Conservation (phyloP, 2,113 vertebrate genomes). For the Plotosus lineatus region DNA sequence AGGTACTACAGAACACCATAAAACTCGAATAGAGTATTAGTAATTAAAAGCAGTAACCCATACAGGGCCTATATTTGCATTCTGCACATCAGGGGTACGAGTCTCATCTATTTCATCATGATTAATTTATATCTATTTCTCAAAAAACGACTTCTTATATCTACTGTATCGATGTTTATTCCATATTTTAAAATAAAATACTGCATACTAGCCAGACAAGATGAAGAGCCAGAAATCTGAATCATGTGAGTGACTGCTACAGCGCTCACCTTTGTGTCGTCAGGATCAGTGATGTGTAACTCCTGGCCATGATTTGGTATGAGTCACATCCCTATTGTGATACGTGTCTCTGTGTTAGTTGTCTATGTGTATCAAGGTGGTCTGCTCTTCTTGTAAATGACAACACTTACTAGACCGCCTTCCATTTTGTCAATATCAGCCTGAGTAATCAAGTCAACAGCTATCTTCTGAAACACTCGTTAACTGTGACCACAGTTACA, state of each 20-base stretch:
- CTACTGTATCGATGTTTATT: too few relatives aligned
- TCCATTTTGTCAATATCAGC: neutral
- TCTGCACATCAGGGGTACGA: too few relatives aligned
- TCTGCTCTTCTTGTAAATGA: constrained; percentile 5
- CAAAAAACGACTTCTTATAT: too few relatives aligned
- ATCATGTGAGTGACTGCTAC: constrained; percentile 3
- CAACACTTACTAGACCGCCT: neutral
- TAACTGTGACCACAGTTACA: neutral
- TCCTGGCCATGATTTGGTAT: neutral
- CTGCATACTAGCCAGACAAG: neutral
- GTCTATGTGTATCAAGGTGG: neutral
- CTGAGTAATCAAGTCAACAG: neutral
- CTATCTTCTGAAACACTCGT: neutral
- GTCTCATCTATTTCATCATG: too few relatives aligned
- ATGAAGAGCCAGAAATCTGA: neutral
- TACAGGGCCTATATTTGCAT: too few relatives aligned
- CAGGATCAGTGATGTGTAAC: neutral
- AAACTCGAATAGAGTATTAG: too few relatives aligned
- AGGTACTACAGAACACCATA: too few relatives aligned
- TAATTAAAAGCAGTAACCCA: too few relatives aligned
- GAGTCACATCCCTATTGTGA: neutral
- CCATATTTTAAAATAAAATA: too few relatives aligned
- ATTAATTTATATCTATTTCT: too few relatives aligned
- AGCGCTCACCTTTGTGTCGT: neutral
- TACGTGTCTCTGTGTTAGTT: neutral